Evolutionary conservation across 37 sponge, comb jelly and placozoan genomes (phyloP), one percentile per base, ranked within the genome.

Genomic region (Ephydatia muelleri): DNA sequence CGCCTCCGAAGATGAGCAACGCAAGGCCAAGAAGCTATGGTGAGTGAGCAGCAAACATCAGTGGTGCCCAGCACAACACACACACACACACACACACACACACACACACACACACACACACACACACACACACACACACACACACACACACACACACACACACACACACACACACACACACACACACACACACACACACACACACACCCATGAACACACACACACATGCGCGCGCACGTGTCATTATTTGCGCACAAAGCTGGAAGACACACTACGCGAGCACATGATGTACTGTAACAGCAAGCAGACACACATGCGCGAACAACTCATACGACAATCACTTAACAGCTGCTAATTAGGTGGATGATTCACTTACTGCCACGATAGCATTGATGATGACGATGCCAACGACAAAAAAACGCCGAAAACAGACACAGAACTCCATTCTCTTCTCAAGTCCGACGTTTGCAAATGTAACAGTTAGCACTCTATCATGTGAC

Each of bases 321-420:
- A 6, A 43, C 6, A 43, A 43, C 43, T 43, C 6, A 43, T 9
- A 9, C 43, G 43, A 14, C 57, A 57, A 19, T 57, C 19, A 57
- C 57, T 57, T 11, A 11, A 57, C 1, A 57, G 57, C 57, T 57
- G 57, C 57, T 57, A 57, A 57, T 5, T 57, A 57, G 57, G 14
- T 57, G 16, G 19, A 57, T 14, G 19, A 57, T 57, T 16, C 68
- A 84, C 90, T 84, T 38, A 90, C 90, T 4, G 64, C 43, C 0
- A 90, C 90, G 16, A 80, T 33, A 40, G 75, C 27, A 78, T 90
- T 90, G 68, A 74, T 68, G 31, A 90, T 82, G 27, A 85, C 38
- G 8, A 90, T 78, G 31, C 85, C 40, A 19, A 82, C 16, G 65
- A 72, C 70, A 14, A 66, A 75, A 79, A 90, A 77, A 11, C 64